phyloP scores from a whole-genome alignment of 2,888 invertebrate species.

The Troilus luridus region DNA sequence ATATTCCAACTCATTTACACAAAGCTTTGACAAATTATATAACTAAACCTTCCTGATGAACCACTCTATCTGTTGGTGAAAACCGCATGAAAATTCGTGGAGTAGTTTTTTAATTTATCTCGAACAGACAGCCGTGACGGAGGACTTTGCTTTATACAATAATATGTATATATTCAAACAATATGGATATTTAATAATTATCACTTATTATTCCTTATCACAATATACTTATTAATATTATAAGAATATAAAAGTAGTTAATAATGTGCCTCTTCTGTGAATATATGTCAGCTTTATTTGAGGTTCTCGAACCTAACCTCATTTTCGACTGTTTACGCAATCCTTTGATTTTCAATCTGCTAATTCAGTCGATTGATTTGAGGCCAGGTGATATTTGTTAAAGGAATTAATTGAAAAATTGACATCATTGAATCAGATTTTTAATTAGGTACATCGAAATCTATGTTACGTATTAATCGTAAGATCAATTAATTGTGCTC shows the following conservation, averaged over 20 bases:
- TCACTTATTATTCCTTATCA: no score
- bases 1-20: no score
- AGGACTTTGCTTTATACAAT: no score
- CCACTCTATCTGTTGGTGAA: no score
- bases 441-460: not conserved
- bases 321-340: slow-evolving; percentile 24
- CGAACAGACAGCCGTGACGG: no score
- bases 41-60: no score
- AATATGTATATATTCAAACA: no score
- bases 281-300: not conserved
- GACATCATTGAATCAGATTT: not conserved
- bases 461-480: not conserved
- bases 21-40: no score
- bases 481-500: no score
- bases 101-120: no score
- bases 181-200: no score
- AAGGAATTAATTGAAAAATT: not conserved
- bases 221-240: not conserved
- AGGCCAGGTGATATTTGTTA: not conserved
- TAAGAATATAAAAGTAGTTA: not conserved
- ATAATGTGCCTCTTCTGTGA: not conserved
- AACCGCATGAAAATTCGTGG: no score
- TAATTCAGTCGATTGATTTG: slow-evolving; percentile 20
- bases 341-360: not conserved
- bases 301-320: not conserved